Base-by-base conservation (phyloP, 2,113 vertebrate species). In the Pseudopodoces humilis region DNA sequence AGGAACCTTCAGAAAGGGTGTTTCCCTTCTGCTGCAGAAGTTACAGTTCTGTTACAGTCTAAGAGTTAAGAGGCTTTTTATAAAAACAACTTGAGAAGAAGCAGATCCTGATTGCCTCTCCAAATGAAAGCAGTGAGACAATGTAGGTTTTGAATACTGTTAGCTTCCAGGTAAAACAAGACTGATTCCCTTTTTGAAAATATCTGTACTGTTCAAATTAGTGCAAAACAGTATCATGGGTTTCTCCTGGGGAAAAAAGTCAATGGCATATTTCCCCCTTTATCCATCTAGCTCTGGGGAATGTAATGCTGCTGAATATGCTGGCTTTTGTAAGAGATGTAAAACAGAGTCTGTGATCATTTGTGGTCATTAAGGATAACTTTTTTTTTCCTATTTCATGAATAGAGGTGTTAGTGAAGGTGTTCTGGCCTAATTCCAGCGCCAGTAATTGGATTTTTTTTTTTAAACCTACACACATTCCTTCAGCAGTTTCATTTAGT, bases 371-470 rank as follows among this genome's bases (percentile, higher is more conserved):
- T 96, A 96, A 90, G 83, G 76, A 92, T 83, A n/a, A n/a, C 30
- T 70, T 79, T 71, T 79, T 80, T 41, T 49, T 11, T 4, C 2
- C 20, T 47, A 81, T 94, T 91, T 77, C 91, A 91, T 90, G 94
- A 96, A 80, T 93, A 95, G 93, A 95, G 92, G 96, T 95, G 94
- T 95, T 96, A 95, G 85, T 92, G 94, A 95, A 95, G 94, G 95
- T 95, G 96, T 93, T 92, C 85, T 96, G 95, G 95, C 90, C 59
- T 85, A 90, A 86, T 90, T 95, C 94, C 95, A 95, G 60, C 16
- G 28, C 39, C 15, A 7, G 92, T 90, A 96, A 97, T 94, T 95
- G 88, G 82, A 87, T 82, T 93, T 93, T 95, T 79, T 41, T 39
- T 39, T 39, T 47, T n/a, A n/a, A 6, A 59, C 85, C 27, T 88